Percentiles rank a stretch among this genome's conserved stretches.
Evolutionary conservation across 1,140 invertebrate species (phyloP).

Genomic region (Hormaphis cornu): DNA sequence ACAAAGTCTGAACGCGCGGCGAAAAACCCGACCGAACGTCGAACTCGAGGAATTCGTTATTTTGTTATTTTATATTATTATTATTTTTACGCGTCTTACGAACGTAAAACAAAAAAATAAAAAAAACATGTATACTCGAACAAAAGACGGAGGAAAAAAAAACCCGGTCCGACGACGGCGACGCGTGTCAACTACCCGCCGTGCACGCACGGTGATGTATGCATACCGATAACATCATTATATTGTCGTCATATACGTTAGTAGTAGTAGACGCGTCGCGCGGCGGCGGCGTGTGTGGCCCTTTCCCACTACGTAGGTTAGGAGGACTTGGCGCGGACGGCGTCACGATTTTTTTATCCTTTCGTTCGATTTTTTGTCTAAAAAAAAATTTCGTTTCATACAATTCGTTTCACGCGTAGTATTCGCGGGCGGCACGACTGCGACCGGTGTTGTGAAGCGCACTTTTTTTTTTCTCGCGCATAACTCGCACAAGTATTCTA

Average conservation of each 20-base stretch:
- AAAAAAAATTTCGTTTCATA: background rate
- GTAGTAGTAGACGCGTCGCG: too few relatives aligned
- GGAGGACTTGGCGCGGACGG: background rate
- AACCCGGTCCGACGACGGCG: constrained; percentile 12
- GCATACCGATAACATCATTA: constrained; percentile 14
- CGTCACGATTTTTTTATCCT: background rate
- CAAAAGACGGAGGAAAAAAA: background rate
- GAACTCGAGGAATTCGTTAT: constrained; percentile 3
- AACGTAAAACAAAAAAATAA: background rate
- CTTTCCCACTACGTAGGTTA: too few relatives aligned
- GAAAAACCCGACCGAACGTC: background rate
- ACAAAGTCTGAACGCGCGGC: too few relatives aligned
- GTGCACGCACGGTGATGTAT: background rate
- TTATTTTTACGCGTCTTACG: background rate
- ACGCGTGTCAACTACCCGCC: constrained; percentile 4
- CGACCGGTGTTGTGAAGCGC: too few relatives aligned
- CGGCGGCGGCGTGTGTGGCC: constrained; percentile 6
- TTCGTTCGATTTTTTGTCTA: background rate
- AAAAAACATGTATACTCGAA: background rate
- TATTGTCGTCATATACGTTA: background rate
- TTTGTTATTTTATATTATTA: background rate
- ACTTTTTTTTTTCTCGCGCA: too few relatives aligned
- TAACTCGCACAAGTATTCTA: too few relatives aligned
- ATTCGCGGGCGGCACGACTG: too few relatives aligned
- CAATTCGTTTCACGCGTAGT: too few relatives aligned